phyloP scores from a whole-genome alignment of 2,113 vertebrate genomes.

The Sylvilagus bachmani region DNA sequence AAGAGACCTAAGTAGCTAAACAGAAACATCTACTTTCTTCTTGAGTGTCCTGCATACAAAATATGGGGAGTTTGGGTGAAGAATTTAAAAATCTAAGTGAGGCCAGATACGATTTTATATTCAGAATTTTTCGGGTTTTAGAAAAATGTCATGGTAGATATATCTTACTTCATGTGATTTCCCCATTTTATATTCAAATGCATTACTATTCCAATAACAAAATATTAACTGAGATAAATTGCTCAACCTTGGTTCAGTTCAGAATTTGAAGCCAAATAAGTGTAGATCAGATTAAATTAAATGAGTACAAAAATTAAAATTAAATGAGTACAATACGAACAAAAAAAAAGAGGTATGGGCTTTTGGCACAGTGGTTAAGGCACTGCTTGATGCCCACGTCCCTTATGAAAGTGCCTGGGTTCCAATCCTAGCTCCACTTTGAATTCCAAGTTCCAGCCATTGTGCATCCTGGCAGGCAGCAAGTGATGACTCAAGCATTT shows the following conservation, averaged over 20 bases:
- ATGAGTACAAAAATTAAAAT: background rate
- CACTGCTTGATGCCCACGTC: too few species aligned
- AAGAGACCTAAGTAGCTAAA: background rate
- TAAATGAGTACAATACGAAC: background rate
- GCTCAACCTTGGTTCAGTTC: background rate
- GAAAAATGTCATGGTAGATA: conserved; percentile 30
- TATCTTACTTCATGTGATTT: conserved; percentile 29
- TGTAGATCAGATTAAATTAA: background rate
- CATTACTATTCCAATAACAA: conserved; percentile 2
- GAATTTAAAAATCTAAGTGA: conserved; percentile 60
- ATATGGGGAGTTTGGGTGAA: background rate
- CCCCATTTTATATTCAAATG: conserved; percentile 29
- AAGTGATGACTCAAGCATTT: too few species aligned
- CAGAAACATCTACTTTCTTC: background rate
- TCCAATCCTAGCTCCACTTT: too few species aligned
- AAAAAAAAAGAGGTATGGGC: background rate
- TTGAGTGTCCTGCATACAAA: background rate
- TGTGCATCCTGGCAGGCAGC: too few species aligned
- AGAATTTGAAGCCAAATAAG: conserved; percentile 19
- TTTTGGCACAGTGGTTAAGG: too few species aligned
- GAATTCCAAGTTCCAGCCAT: too few species aligned
- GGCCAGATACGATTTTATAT: conserved; percentile 25
- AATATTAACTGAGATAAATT: conserved; percentile 22
- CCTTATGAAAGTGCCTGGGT: too few species aligned
- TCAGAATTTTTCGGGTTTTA: conserved; percentile 61